These are phyloP conservation scores for Phallusia fumigata DNA, from an alignment of 23 tunicate genomes.

Conservation along the genomic window DNA sequence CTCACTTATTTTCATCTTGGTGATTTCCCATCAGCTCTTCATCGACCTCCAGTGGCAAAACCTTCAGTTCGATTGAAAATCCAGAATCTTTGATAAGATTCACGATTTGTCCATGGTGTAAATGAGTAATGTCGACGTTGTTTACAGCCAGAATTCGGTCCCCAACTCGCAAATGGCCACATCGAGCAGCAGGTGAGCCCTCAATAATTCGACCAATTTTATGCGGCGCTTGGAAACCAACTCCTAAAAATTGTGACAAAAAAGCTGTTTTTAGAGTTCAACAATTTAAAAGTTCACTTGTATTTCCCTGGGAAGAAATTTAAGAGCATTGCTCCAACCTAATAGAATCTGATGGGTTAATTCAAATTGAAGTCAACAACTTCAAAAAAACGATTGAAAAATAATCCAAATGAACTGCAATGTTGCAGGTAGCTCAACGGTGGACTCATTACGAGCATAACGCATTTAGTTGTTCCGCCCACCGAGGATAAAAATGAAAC, in stretches of 20 bases:
- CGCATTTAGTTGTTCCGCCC: too few relatives aligned
- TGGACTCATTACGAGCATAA: too few relatives aligned
- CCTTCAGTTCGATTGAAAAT: conserved; percentile 50
- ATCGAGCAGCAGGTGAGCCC: conserved; percentile 88
- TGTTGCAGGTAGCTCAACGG: too few relatives aligned
- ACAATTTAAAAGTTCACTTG: not conserved
- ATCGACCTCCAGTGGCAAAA: conserved; percentile 47
- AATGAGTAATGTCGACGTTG: conserved; percentile 63
- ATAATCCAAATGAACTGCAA: too few relatives aligned
- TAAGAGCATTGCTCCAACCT: too few relatives aligned
- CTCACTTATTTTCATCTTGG: not conserved
- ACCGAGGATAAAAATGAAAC: too few relatives aligned
- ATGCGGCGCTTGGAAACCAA: conserved; percentile 60
- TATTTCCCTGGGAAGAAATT: too few relatives aligned
- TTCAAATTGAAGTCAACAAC: too few relatives aligned
- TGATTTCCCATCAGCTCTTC: conserved; percentile 12
- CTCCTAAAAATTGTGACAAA: too few relatives aligned
- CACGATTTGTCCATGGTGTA: conserved; percentile 89
- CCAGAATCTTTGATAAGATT: conserved; percentile 83
- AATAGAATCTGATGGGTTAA: too few relatives aligned
- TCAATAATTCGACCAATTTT: conserved; percentile 82
- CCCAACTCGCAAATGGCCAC: conserved; percentile 74
- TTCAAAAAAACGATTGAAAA: too few relatives aligned
- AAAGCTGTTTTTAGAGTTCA: too few relatives aligned
- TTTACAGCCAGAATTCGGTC: conserved; percentile 86